phyloP scores from a whole-genome alignment of 2,797 vertebrate species.

The Xenentodon cancila region DNA sequence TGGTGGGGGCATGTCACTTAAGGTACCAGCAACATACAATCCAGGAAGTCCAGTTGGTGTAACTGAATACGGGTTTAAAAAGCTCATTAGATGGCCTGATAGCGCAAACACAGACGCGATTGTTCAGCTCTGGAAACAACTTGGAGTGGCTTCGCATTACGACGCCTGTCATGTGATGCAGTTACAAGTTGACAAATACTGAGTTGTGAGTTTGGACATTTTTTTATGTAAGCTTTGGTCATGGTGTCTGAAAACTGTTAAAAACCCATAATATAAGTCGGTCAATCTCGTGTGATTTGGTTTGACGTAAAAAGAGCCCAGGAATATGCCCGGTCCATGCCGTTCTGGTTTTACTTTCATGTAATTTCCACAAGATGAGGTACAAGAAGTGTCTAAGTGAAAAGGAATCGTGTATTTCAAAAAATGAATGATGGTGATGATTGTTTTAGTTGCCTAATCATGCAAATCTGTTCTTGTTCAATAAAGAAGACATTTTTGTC shows the following conservation, averaged over 20 bases:
- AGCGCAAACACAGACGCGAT: not conserved
- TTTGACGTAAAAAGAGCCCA: not conserved
- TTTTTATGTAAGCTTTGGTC: not conserved
- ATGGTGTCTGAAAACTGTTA: not conserved
- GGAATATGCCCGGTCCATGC: not conserved
- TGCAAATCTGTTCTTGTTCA: not conserved
- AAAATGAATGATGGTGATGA: no score
- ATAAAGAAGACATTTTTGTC: not conserved
- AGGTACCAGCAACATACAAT: slow-evolving; percentile 1
- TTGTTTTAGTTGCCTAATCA: no score
- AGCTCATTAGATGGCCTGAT: slow-evolving; percentile 1
- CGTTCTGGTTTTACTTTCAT: not conserved
- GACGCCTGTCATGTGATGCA: not conserved
- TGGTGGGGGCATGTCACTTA: not conserved
- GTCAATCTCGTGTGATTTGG: not conserved
- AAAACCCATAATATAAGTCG: not conserved
- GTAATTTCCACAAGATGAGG: not conserved
- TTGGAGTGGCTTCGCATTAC: not conserved
- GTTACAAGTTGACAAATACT: not conserved
- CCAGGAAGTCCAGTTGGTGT: slow-evolving; percentile 1
- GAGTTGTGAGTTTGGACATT: not conserved
- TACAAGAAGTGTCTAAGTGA: not conserved
- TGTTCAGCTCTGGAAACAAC: not conserved
- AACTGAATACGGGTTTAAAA: not conserved
- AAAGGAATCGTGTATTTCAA: not conserved